Evolutionary conservation across 2,888 invertebrate genomes (phyloP).

Genomic region (Zygothrica quintamaculata): DNA sequence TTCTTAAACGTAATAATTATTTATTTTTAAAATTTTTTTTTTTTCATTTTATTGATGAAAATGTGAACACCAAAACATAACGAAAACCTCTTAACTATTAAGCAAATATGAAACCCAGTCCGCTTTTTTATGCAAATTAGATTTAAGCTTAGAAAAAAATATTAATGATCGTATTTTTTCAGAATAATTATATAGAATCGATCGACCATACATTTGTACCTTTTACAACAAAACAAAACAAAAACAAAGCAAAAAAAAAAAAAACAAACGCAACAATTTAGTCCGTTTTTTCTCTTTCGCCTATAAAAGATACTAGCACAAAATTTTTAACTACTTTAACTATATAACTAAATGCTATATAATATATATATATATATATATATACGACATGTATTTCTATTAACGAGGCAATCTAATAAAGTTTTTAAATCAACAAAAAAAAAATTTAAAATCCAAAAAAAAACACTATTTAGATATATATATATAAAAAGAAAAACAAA

Average conservation of each 20-base stretch:
- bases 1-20: no score
- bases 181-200: conserved; percentile 37
- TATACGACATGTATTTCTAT: no score
- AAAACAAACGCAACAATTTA: conserved; percentile 48
- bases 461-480: conserved; percentile 2
- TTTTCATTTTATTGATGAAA: conserved; percentile 18
- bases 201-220: conserved; percentile 70
- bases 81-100: conserved; percentile 15
- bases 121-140: conserved; percentile 61
- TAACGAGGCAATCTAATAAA: conserved; percentile 26
- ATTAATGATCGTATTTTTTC: conserved; percentile 45
- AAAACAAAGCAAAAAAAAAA: background rate
- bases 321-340: conserved; percentile 38
- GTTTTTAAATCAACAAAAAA: conserved; percentile 23
- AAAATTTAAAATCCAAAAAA: background rate
- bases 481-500: conserved; percentile 15
- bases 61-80: conserved; percentile 53
- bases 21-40: conserved; percentile 23
- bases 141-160: conserved; percentile 38
- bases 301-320: conserved; percentile 48
- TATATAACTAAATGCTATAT: no score
- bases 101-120: conserved; percentile 44
- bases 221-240: conserved; percentile 46
- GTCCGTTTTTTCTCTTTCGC: conserved; percentile 51
- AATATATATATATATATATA: no score